Evolutionary conservation across 2,888 invertebrate genomes (phyloP), one percentile per base, ranked within the genome.

Genomic region (Hemistola chrysoprasaria): DNA sequence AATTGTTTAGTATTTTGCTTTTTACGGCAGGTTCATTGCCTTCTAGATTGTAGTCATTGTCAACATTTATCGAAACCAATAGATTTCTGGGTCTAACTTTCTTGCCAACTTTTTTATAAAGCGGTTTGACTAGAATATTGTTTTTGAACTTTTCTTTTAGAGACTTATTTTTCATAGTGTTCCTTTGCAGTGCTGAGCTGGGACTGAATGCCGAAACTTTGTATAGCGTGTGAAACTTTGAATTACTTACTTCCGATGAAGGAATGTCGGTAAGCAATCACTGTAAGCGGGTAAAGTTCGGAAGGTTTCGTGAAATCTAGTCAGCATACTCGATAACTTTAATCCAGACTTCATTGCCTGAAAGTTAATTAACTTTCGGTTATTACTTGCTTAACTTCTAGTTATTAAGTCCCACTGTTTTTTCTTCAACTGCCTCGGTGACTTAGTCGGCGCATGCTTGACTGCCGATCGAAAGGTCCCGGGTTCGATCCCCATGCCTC

Each of bases 111-210:
- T 77, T 81, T 49, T 61, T 71, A 39, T 86, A 87, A 26, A 87
- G 66, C 3, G 87, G 87, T 69, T 71, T 76, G 0, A 87, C 87
- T 23, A 79, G 72, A 44, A 68, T 50, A 27, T 77, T 75, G 7
- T 59, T 70, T 53, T 67, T 72, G 22, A 85, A 85, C 58, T 76
- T 81, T 29, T 72, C 64, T 30, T 63, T 63, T 0, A 62, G 36
- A 4, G 45, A 40, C 35, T 56, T 53, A 32, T 50, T 56, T 51
- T 62, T 69, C 71, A 71, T 71, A 42, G 35, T 16, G 31, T 8
- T 22, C 24, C 4, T 0, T 37, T 6, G 3, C 3, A 8, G 11
- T 22, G 11, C 27, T 41, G n/a, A 2, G 22, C 24, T 36, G 35
- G 8, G 38, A 35, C 50, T 44, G 52, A 40, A 23, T 51, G 46